Conservation (phyloP, 2,797 vertebrate species). For the Cacajao melanocephalus region DNA sequence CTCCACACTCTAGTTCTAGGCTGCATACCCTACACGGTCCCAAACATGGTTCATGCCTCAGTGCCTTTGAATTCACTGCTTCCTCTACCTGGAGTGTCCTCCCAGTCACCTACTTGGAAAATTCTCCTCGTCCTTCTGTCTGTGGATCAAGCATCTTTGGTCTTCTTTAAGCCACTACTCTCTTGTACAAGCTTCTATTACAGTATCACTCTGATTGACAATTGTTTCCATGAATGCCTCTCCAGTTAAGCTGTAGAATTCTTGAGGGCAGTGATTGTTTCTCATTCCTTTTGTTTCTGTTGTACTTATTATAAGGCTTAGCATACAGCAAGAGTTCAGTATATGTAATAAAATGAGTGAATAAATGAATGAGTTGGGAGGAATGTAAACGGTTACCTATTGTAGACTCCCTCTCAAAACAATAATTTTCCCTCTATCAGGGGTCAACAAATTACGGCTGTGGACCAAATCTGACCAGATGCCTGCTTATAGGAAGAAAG, state of each 20-base stretch:
- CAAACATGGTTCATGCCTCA: neutral
- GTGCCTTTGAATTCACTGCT: neutral
- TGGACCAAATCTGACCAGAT: neutral
- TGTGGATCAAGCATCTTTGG: neutral
- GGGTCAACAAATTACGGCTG: neutral
- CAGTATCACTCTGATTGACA: neutral
- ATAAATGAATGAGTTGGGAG: neutral
- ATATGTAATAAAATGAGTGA: neutral
- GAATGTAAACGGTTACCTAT: neutral
- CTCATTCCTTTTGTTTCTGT: neutral
- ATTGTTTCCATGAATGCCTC: neutral
- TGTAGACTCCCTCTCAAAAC: neutral
- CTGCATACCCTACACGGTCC: neutral
- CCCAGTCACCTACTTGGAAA: neutral
- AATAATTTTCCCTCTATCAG: neutral
- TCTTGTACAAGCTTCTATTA: neutral
- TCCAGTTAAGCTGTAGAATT: neutral
- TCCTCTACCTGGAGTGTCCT: neutral
- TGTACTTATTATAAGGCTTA: neutral
- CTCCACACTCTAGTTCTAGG: neutral
- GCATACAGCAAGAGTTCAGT: neutral
- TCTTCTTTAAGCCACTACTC: neutral
- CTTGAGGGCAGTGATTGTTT: neutral
- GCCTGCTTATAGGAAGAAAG: neutral
- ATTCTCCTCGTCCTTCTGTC: neutral